These are phyloP conservation scores for Aleiodes leptofemur DNA, from an alignment of 2,888 invertebrate species.

Conservation along the genomic window DNA sequence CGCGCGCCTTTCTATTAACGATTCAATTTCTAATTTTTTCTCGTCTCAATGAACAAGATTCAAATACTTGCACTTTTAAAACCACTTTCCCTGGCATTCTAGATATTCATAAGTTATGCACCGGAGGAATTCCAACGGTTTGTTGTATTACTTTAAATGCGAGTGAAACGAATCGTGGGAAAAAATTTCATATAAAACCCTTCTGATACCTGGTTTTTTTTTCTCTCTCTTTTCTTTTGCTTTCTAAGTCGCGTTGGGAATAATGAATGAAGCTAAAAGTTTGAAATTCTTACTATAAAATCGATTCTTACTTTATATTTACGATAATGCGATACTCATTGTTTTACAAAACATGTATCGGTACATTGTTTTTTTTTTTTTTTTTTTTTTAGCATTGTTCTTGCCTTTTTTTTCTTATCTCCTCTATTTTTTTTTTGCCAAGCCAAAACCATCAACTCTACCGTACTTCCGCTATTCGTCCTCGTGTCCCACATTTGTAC, in stretches of 20 bases:
- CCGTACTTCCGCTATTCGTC: conserved; percentile 37
- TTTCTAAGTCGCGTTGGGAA: conserved; percentile 33
- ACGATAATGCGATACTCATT: conserved; percentile 8
- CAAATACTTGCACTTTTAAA: conserved; percentile 37
- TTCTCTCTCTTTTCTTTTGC: conserved; percentile 11
- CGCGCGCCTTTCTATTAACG: background rate
- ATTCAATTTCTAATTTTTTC: conserved; percentile 10
- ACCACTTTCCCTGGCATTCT: conserved; percentile 22
- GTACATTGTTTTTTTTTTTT: background rate
- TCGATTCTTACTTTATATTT: conserved; percentile 24
- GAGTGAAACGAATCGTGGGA: conserved; percentile 41
- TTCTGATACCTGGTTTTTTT: background rate
- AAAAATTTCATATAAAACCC: conserved; percentile 6
- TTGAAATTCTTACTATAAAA: conserved; percentile 19
- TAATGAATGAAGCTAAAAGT: conserved; percentile 38
- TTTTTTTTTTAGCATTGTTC: conserved; percentile 8
- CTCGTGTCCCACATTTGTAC: conserved; percentile 38
- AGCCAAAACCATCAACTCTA: background rate
- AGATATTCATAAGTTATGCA: conserved; percentile 8
- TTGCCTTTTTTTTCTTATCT: conserved; percentile 3
- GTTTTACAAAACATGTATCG: conserved; percentile 4
- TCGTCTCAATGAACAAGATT: conserved; percentile 14
- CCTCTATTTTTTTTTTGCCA: background rate
- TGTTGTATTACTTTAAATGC: conserved; percentile 12
- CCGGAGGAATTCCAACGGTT: background rate